Evolutionary conservation across 2,888 invertebrate species (phyloP).

Genomic region (Petrolisthes cinctipes): DNA sequence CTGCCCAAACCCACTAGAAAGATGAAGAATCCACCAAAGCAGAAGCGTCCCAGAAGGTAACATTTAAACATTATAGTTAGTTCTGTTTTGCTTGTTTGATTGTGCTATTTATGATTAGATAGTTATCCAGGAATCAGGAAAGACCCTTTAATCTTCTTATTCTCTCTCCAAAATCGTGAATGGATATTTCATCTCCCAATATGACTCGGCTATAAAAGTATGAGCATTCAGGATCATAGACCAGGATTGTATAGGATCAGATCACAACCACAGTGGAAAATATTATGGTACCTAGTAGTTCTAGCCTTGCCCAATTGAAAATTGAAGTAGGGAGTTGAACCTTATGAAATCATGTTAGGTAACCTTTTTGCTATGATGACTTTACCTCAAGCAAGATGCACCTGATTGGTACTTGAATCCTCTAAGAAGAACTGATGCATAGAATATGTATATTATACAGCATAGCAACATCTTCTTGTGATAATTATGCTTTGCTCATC

Average conservation of each 20-base stretch:
- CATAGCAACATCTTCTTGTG: neutral
- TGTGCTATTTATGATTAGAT: neutral
- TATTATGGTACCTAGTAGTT: too few relatives aligned
- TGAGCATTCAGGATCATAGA: too few relatives aligned
- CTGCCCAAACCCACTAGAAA: constrained; percentile 97
- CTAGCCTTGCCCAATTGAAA: too few relatives aligned
- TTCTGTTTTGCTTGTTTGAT: neutral
- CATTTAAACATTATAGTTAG: too few relatives aligned
- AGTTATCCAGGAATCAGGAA: too few relatives aligned
- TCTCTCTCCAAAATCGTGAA: too few relatives aligned
- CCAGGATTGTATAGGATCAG: too few relatives aligned
- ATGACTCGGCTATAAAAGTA: too few relatives aligned
- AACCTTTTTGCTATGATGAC: constrained; percentile 15
- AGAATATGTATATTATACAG: neutral
- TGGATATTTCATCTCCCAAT: too few relatives aligned
- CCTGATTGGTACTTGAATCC: constrained; percentile 28
- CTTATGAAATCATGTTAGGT: neutral
- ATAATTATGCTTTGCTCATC: neutral
- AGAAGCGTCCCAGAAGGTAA: constrained; percentile 80
- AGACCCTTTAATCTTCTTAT: too few relatives aligned
- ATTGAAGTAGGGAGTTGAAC: too few relatives aligned
- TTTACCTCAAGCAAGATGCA: neutral
- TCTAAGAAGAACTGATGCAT: constrained; percentile 41
- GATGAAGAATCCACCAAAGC: constrained; percentile 81
- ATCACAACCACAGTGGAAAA: too few relatives aligned